Conservation (phyloP, 2,797 vertebrate species). For the Heterohyrax brucei region DNA sequence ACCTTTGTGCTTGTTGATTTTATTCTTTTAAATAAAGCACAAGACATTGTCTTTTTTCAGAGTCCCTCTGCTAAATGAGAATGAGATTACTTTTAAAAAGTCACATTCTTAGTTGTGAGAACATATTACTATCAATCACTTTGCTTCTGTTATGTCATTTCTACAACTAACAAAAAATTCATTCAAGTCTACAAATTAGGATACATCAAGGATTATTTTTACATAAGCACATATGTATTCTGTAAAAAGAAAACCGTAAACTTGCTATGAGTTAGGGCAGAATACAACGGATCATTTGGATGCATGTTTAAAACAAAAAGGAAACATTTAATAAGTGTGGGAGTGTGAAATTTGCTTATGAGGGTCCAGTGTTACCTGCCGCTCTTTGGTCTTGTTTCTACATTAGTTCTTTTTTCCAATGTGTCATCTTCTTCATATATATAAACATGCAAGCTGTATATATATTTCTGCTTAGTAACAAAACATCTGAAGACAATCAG, state of each 20-base stretch:
- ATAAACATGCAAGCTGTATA: neutral
- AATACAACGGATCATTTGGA: neutral
- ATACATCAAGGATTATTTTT: neutral
- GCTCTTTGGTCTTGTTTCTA: neutral
- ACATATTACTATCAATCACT: no score
- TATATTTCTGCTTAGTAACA: neutral
- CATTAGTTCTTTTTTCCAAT: neutral
- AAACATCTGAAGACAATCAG: neutral
- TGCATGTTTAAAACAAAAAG: neutral
- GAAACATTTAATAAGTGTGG: neutral
- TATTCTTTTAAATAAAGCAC: neutral
- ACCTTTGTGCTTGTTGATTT: neutral
- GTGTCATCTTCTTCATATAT: no score
- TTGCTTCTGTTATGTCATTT: neutral
- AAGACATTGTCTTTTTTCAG: neutral
- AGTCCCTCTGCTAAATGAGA: neutral
- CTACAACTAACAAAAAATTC: constrained; percentile 38
- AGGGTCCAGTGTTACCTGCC: neutral
- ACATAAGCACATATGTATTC: neutral
- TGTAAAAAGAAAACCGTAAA: neutral
- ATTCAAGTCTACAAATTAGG: neutral
- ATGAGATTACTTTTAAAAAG: constrained; percentile 14
- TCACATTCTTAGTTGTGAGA: neutral
- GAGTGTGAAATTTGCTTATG: neutral
- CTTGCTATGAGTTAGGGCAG: neutral